phyloP scores from a whole-genome alignment of 1,140 invertebrate genomes.

The Procambarus virginalis region DNA sequence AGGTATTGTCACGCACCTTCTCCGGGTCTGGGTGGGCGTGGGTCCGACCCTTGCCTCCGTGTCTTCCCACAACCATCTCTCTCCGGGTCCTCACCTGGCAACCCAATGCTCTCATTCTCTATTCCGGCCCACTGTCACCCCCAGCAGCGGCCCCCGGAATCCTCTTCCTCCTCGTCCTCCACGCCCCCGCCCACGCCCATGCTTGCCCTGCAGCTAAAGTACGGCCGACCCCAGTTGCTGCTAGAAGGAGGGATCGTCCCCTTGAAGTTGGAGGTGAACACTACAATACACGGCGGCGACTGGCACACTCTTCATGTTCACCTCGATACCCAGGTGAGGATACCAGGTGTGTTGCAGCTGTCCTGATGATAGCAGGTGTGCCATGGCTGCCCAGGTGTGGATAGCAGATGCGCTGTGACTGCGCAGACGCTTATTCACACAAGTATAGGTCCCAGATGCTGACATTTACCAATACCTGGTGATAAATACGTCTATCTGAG shows the following conservation, averaged over 20 bases:
- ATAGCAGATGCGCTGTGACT: background rate
- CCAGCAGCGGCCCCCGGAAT: background rate
- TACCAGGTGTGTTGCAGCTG: background rate
- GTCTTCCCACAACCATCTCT: conserved; percentile 44
- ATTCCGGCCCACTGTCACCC: conserved; percentile 27
- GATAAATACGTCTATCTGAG: too few relatives aligned
- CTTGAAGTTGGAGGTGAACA: conserved; percentile 36
- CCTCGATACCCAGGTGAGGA: conserved; percentile 25
- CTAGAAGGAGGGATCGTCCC: conserved; percentile 21
- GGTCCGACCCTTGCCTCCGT: conserved; percentile 14
- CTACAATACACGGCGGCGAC: conserved; percentile 13
- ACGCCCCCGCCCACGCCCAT: conserved; percentile 14
- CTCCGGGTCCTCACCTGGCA: conserved; percentile 23
- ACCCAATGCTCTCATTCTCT: conserved; percentile 44
- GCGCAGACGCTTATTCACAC: too few relatives aligned
- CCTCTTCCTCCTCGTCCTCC: background rate
- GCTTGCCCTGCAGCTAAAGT: conserved; percentile 35
- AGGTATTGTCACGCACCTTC: conserved; percentile 49
- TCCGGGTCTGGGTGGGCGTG: conserved; percentile 31
- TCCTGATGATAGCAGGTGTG: background rate
- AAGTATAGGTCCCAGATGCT: too few relatives aligned
- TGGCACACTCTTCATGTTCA: conserved; percentile 36
- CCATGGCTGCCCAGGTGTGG: background rate
- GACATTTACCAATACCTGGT: too few relatives aligned
- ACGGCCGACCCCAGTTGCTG: conserved; percentile 35